Conservation (phyloP, 2,113 vertebrate genomes). For the Saguinus midas region DNA sequence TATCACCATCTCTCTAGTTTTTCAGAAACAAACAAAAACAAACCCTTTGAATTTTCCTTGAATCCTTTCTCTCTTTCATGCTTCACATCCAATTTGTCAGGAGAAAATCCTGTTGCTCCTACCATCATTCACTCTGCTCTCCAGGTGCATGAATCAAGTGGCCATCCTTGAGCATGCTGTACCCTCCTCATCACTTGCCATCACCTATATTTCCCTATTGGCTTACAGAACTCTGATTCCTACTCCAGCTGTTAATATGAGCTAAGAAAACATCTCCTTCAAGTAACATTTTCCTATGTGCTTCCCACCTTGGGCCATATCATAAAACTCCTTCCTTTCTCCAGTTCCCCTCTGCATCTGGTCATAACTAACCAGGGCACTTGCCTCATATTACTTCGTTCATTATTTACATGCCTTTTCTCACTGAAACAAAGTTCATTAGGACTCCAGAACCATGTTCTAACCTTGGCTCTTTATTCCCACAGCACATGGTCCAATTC, state of each 20-base stretch:
- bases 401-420: not conserved
- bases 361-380: not conserved
- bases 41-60: not conserved
- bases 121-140: not conserved
- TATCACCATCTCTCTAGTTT: not conserved
- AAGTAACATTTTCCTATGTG: not conserved
- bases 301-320: not conserved
- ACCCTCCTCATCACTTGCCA: not conserved
- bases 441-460: not conserved
- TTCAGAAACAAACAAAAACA: not conserved
- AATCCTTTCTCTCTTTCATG: not conserved
- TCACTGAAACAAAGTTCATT: not conserved
- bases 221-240: not conserved
- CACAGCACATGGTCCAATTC: not conserved
- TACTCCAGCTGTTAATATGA: not conserved
- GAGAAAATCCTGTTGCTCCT: not conserved
- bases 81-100: not conserved
- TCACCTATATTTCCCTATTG: not conserved
- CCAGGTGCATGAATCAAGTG: no score
- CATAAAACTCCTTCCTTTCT: not conserved
- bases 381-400: not conserved
- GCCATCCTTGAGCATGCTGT: not conserved
- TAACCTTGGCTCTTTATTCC: not conserved
- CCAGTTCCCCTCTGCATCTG: not conserved
- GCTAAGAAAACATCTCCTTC: not conserved